Conservation (phyloP, 2,888 invertebrate species). For the Chromoteleia sp. region DNA sequence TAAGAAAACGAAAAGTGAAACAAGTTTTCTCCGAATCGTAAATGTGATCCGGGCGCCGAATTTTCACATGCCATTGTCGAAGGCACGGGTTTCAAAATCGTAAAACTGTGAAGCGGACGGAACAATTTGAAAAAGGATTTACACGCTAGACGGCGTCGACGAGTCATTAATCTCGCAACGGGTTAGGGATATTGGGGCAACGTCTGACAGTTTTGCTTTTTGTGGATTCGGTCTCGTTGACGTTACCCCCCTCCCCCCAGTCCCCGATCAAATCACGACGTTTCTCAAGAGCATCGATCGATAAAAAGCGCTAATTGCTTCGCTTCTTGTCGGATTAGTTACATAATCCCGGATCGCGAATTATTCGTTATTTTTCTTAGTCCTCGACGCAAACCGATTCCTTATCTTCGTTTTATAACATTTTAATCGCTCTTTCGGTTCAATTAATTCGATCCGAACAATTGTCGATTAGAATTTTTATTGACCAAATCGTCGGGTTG, state of each 20-base stretch:
- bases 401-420: not conserved
- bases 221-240: slow-evolving; percentile 53
- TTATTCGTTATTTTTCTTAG: slow-evolving; percentile 11
- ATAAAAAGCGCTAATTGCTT: slow-evolving; percentile 59
- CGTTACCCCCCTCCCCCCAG: too few relatives aligned
- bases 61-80: slow-evolving; percentile 53
- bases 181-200: slow-evolving; percentile 64
- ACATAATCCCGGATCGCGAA: slow-evolving; percentile 15
- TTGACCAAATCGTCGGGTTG: too few relatives aligned
- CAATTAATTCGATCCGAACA: not conserved
- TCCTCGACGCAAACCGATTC: not conserved
- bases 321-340: slow-evolving; percentile 51
- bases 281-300: slow-evolving; percentile 49
- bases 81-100: slow-evolving; percentile 44
- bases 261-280: slow-evolving; percentile 53
- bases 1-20: slow-evolving; percentile 41
- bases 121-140: slow-evolving; percentile 58
- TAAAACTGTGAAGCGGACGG: slow-evolving; percentile 62
- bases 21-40: slow-evolving; percentile 49
- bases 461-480: too few relatives aligned
- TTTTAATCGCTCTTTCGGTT: too few relatives aligned
- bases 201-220: slow-evolving; percentile 57
- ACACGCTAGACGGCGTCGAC: slow-evolving; percentile 67
- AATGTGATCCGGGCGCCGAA: slow-evolving; percentile 32
- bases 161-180: slow-evolving; percentile 67